Percentiles rank a stretch among this genome's conserved stretches.
phyloP scores from a whole-genome alignment of 2,113 vertebrate species.

The Felis chaus region DNA sequence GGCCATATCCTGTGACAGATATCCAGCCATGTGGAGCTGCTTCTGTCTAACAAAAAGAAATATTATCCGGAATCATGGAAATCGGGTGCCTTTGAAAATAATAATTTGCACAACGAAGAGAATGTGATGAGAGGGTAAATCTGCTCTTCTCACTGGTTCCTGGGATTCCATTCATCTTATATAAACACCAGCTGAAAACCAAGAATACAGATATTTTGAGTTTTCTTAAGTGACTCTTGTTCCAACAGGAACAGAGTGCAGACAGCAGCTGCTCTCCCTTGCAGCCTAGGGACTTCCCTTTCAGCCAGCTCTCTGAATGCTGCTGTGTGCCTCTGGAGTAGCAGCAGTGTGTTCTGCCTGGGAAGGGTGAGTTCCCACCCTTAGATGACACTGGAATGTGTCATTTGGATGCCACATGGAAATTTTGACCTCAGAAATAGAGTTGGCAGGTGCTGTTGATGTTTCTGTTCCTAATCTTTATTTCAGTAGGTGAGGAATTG shows the following conservation, averaged over 20 bases:
- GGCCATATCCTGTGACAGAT: not conserved
- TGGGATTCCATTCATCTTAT: not conserved
- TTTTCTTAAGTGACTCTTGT: not conserved
- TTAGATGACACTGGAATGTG: not conserved
- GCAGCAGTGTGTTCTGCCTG: not conserved
- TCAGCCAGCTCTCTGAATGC: not conserved
- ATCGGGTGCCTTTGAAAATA: not conserved
- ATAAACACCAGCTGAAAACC: not conserved
- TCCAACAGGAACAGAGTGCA: not conserved
- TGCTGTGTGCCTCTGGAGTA: not conserved
- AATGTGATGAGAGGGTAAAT: not conserved
- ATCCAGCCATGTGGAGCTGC: not conserved
- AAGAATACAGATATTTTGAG: not conserved
- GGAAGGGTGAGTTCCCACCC: not conserved
- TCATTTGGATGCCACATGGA: not conserved
- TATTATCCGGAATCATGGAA: not conserved
- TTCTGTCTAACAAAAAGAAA: not conserved
- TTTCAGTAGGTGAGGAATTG: not conserved
- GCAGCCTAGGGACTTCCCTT: not conserved
- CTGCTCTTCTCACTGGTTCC: not conserved
- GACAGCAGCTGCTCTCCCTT: not conserved
- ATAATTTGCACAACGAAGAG: constrained; percentile 31
- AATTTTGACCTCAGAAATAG: not conserved
- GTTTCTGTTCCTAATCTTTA: not conserved
- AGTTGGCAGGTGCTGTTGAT: not conserved